A percentile compares a stretch with the other conserved stretches of the same genome.
phyloP scores from a whole-genome alignment of 2,888 invertebrate genomes.

The Lamproptera curius region DNA sequence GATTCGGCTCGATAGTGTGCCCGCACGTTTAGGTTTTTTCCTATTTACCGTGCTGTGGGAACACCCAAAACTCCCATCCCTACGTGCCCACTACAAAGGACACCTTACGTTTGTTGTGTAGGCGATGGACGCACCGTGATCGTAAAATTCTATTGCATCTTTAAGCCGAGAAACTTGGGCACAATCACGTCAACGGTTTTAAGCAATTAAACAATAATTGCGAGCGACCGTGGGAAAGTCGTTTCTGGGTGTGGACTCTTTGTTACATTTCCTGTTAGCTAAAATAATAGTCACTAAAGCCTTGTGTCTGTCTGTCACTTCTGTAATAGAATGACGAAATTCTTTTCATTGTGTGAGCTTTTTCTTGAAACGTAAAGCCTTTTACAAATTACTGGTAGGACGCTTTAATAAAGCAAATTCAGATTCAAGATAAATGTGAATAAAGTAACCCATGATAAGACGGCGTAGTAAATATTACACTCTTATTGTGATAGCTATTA shows the following conservation, averaged over 20 bases:
- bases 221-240: slow-evolving; percentile 58
- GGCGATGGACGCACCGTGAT: slow-evolving; percentile 61
- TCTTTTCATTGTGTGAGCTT: too few relatives aligned
- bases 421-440: too few relatives aligned
- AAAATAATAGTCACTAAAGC: slow-evolving; percentile 22
- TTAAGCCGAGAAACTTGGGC: slow-evolving; percentile 62
- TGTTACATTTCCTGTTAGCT: slow-evolving; percentile 45
- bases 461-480: too few relatives aligned
- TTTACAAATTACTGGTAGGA: too few relatives aligned
- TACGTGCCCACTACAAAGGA: slow-evolving; percentile 64
- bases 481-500: too few relatives aligned
- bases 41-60: slow-evolving; percentile 52
- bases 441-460: too few relatives aligned
- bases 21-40: too few relatives aligned
- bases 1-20: slow-evolving; percentile 70
- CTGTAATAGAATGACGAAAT: too few relatives aligned
- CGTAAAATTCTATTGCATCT: slow-evolving; percentile 57
- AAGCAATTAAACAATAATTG: slow-evolving; percentile 60
- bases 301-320: too few relatives aligned
- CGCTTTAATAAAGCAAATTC: too few relatives aligned
- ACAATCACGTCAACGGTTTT: slow-evolving; percentile 69
- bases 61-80: slow-evolving; percentile 41
- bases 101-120: slow-evolving; percentile 53
- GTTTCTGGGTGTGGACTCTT: slow-evolving; percentile 28
- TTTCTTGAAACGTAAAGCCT: too few relatives aligned